Evolutionary conservation across 2,888 invertebrate genomes (phyloP).

Genomic region (Melinaea menophilus): DNA sequence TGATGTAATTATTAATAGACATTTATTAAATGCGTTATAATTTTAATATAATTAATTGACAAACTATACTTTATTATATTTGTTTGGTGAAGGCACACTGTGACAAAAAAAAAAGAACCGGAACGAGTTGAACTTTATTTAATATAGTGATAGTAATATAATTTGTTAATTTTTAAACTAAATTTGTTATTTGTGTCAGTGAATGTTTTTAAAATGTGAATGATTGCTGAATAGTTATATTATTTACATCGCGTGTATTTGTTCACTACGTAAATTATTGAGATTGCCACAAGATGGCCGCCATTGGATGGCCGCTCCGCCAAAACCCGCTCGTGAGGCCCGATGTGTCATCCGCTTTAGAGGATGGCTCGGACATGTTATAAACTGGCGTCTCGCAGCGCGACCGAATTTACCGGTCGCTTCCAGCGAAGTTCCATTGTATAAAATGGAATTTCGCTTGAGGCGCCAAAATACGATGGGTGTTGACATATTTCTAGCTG

Average conservation of each 20-base stretch:
- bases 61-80: constrained; percentile 47
- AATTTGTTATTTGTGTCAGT: constrained; percentile 36
- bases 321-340: constrained; percentile 70
- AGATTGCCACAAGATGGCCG: constrained; percentile 78
- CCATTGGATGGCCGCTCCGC: constrained; percentile 73
- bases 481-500: constrained; percentile 69
- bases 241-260: constrained; percentile 74
- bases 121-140: constrained; percentile 62
- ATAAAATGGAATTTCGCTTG: constrained; percentile 76
- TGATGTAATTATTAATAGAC: constrained; percentile 38
- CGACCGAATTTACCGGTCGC: constrained; percentile 61
- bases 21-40: constrained; percentile 25
- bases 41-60: constrained; percentile 39
- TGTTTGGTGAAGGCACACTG: constrained; percentile 62
- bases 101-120: constrained; percentile 63
- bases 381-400: constrained; percentile 67
- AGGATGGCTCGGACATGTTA: constrained; percentile 61
- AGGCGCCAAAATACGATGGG: constrained; percentile 78
- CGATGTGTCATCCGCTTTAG: constrained; percentile 69
- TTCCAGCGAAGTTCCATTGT: constrained; percentile 72
- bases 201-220: constrained; percentile 16
- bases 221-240: constrained; percentile 35
- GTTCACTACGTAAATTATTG: constrained; percentile 70
- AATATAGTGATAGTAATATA: constrained; percentile 35
- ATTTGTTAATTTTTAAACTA: constrained; percentile 43